Percentiles rank a stretch among this genome's conserved stretches.
Evolutionary conservation across 2,113 vertebrate species (phyloP).

Genomic region (Melospiza melodia): DNA sequence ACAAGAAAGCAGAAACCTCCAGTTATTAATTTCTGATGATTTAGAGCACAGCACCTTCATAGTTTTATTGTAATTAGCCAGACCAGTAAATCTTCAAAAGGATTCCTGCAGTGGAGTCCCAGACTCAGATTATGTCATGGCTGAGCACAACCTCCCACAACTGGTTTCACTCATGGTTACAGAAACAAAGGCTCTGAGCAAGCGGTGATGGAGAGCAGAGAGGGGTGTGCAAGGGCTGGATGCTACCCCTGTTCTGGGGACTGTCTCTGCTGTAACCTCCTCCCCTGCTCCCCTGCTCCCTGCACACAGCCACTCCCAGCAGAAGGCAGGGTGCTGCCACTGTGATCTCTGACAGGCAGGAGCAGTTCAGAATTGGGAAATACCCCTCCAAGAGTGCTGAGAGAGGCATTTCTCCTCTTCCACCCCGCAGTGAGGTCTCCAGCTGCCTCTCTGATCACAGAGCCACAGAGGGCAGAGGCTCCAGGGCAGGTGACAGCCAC

Average conservation of each 20-base stretch:
- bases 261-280: neutral
- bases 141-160: conserved; percentile 23
- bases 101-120: conserved; percentile 22
- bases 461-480: neutral
- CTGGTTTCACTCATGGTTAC: conserved; percentile 52
- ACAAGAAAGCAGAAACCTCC: neutral
- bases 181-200: conserved; percentile 16
- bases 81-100: conserved; percentile 31
- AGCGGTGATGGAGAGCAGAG: neutral
- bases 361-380: neutral
- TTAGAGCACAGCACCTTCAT: neutral
- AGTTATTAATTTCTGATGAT: conserved; percentile 21
- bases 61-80: conserved; percentile 27
- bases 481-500: rapidly evolving
- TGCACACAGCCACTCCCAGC: neutral
- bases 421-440: rapidly evolving
- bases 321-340: neutral
- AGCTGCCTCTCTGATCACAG: rapidly evolving
- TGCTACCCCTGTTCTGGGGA: neutral
- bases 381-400: neutral
- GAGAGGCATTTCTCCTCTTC: neutral
- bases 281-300: neutral
- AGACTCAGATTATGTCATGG: conserved; percentile 48
- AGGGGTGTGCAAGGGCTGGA: neutral
- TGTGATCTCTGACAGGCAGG: neutral